These are phyloP conservation scores for Speoplatyrhinus poulsoni DNA, from an alignment of 2,113 vertebrate species.

Conservation along the genomic window DNA sequence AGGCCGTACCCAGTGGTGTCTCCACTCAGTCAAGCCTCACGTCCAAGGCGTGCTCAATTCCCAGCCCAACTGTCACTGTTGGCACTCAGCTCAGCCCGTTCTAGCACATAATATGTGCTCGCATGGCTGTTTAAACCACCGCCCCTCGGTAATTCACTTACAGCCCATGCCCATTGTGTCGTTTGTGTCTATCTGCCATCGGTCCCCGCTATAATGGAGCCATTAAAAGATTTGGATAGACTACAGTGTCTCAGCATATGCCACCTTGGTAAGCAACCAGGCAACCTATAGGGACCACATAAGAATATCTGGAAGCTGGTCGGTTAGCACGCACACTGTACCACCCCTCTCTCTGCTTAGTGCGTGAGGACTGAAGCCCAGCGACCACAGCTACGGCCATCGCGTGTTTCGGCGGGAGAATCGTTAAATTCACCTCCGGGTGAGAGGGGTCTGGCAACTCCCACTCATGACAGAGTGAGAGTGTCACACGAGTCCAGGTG, in stretches of 20 bases:
- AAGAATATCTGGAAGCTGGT: slow-evolving; percentile 28
- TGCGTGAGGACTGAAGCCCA: not conserved
- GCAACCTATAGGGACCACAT: slow-evolving; percentile 48
- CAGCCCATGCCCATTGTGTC: slow-evolving; percentile 64
- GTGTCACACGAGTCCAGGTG: slow-evolving; percentile 71
- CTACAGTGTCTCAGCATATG: slow-evolving; percentile 59
- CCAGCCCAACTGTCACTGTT: slow-evolving; percentile 83
- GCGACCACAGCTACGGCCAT: not conserved
- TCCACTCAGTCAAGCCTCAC: slow-evolving; percentile 66
- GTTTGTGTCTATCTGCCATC: slow-evolving; percentile 55
- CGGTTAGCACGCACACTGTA: not conserved
- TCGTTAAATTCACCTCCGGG: slow-evolving; percentile 60
- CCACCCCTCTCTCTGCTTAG: slow-evolving; percentile 4
- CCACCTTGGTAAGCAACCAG: slow-evolving; percentile 60
- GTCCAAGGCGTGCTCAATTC: slow-evolving; percentile 75
- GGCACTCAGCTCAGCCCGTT: slow-evolving; percentile 74
- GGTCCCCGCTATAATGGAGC: slow-evolving; percentile 50
- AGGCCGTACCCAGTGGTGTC: slow-evolving; percentile 75
- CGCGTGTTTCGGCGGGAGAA: slow-evolving; percentile 20
- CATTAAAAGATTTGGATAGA: slow-evolving; percentile 64
- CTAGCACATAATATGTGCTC: slow-evolving; percentile 81
- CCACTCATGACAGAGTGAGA: slow-evolving; percentile 68
- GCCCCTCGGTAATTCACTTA: slow-evolving; percentile 56
- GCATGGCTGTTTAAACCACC: slow-evolving; percentile 76
- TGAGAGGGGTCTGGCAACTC: slow-evolving; percentile 50